Percentiles rank a stretch among this genome's conserved stretches.
These are phyloP conservation scores for Sericinus montela DNA, from an alignment of 2,888 invertebrate genomes.

Conservation along the genomic window DNA sequence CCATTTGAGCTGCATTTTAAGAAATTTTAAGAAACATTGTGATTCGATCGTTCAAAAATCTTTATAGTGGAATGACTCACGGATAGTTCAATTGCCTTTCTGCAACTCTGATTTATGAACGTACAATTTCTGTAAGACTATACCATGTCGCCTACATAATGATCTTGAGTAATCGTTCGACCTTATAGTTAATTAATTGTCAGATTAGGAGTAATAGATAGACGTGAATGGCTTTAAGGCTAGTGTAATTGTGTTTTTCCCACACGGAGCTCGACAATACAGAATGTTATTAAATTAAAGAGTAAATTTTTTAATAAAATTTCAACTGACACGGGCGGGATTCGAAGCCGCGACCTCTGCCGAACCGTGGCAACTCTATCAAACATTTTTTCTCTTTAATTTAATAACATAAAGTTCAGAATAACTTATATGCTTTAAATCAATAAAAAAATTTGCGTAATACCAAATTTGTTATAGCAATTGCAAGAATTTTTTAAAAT, in stretches of 20 bases:
- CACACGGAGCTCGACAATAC: neutral
- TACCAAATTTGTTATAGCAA: too few species aligned
- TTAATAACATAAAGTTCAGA: too few species aligned
- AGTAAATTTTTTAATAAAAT: too few species aligned
- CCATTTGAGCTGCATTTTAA: too few species aligned
- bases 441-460: too few species aligned
- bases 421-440: too few species aligned
- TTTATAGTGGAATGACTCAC: conserved; percentile 17
- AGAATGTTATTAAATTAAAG: too few species aligned
- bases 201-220: conserved; percentile 11
- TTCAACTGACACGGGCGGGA: too few species aligned
- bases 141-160: conserved; percentile 14
- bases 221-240: neutral
- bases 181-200: conserved; percentile 17
- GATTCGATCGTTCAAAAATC: conserved; percentile 8
- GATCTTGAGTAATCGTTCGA: conserved; percentile 14
- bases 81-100: conserved; percentile 15
- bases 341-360: too few species aligned
- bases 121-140: conserved; percentile 15
- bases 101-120: conserved; percentile 17
- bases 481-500: too few species aligned
- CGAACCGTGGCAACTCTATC: too few species aligned
- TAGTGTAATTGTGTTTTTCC: neutral
- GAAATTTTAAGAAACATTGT: neutral
- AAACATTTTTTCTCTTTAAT: too few species aligned